Percentiles rank a stretch among this genome's conserved stretches.
Conservation (phyloP, 2,888 invertebrate species). For the Lumbricus terrestris region DNA sequence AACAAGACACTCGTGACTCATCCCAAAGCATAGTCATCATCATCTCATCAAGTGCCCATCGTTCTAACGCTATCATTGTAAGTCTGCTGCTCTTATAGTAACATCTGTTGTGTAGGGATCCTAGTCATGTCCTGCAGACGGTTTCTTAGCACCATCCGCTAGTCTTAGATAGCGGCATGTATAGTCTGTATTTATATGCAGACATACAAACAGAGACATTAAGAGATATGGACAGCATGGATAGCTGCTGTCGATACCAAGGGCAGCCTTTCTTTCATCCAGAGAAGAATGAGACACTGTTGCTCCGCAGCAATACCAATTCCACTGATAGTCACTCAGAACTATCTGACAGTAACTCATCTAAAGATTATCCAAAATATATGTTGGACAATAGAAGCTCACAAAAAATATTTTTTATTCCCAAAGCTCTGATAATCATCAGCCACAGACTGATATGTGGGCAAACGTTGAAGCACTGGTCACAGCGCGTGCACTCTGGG, state of each 20-base stretch:
- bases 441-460: not conserved
- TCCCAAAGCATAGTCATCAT: not conserved
- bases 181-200: too few relatives aligned
- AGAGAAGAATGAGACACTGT: not conserved
- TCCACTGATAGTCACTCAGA: not conserved
- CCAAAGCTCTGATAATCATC: not conserved
- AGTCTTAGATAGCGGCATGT: not conserved
- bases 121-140: not conserved
- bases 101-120: not conserved
- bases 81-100: not conserved
- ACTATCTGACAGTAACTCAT: too few relatives aligned
- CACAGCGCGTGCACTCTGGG: not conserved
- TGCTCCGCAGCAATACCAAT: not conserved
- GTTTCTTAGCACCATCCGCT: not conserved
- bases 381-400: not conserved
- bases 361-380: not conserved
- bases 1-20: not conserved
- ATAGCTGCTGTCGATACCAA: not conserved
- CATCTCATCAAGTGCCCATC: not conserved
- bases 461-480: not conserved
- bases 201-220: not conserved
- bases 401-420: not conserved
- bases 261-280: not conserved
- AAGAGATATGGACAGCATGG: not conserved
- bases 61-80: not conserved